Conservation (phyloP, 2,113 vertebrate species). For the Heterocephalus glaber region DNA sequence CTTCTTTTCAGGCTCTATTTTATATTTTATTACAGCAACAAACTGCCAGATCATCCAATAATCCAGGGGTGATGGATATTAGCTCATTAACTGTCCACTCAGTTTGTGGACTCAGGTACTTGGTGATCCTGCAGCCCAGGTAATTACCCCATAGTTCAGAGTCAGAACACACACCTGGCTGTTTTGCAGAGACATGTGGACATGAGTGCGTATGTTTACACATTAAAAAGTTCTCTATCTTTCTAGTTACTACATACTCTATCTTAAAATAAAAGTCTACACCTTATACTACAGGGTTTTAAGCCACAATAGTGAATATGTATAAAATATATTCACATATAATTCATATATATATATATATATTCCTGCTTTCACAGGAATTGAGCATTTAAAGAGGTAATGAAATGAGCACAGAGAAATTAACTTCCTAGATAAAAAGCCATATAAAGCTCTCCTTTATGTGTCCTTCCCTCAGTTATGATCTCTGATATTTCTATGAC, state of each 20-base stretch:
- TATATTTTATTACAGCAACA: constrained; percentile 33
- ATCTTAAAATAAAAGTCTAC: background rate
- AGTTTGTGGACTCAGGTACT: background rate
- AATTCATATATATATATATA: no score
- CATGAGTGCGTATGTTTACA: background rate
- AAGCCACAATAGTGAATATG: background rate
- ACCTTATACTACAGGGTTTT: background rate
- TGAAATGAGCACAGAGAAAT: constrained; percentile 23
- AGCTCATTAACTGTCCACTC: constrained; percentile 14
- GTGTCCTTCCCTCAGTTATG: background rate
- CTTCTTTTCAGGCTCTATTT: constrained; percentile 1
- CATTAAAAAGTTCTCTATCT: background rate
- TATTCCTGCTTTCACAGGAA: background rate
- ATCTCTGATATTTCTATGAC: background rate
- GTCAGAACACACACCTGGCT: background rate
- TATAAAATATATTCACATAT: no score
- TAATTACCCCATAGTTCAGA: background rate
- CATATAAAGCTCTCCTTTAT: background rate
- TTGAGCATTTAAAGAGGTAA: constrained; percentile 26
- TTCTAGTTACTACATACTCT: background rate
- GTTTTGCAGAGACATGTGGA: background rate
- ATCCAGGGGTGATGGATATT: constrained; percentile 8
- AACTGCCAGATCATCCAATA: background rate
- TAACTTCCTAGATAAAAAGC: background rate
- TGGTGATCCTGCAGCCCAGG: background rate